phyloP scores from a whole-genome alignment of 1,140 invertebrate species.

The Tetramorium simillimum region DNA sequence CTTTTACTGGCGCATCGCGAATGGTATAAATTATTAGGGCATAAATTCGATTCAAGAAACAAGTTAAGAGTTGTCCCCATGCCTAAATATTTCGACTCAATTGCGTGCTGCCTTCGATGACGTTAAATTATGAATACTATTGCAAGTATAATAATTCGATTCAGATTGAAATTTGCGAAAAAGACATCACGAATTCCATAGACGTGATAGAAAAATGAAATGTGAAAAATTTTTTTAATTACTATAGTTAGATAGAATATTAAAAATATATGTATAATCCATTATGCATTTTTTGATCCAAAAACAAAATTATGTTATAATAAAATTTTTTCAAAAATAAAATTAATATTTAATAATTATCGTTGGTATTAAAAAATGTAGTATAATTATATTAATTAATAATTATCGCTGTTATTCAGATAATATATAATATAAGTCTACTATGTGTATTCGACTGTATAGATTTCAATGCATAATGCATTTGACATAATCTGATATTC shows the following conservation, averaged over 20 bases:
- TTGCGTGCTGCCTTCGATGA: background rate
- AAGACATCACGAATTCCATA: background rate
- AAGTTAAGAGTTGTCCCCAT: background rate
- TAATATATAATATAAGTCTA: background rate
- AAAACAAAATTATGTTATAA: background rate
- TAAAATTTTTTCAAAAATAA: no score
- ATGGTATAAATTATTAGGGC: conserved; percentile 31
- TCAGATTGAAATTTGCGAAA: background rate
- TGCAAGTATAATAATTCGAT: conserved; percentile 14
- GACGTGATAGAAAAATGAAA: background rate
- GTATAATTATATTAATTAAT: no score
- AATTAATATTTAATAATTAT: background rate
- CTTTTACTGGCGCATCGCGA: background rate
- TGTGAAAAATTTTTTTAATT: background rate
- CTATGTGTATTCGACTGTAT: background rate
- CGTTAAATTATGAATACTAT: conserved; percentile 29
- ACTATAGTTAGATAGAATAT: background rate
- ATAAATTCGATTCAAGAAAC: conserved; percentile 55
- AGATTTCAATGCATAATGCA: background rate
- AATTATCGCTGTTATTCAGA: background rate
- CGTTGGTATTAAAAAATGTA: background rate
- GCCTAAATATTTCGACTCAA: conserved; percentile 15
- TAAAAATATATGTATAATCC: background rate
- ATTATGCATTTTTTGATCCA: background rate
- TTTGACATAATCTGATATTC: conserved; percentile 16